Base-by-base conservation (phyloP, 1,140 invertebrate species). In the Aphelinus atriplicis region DNA sequence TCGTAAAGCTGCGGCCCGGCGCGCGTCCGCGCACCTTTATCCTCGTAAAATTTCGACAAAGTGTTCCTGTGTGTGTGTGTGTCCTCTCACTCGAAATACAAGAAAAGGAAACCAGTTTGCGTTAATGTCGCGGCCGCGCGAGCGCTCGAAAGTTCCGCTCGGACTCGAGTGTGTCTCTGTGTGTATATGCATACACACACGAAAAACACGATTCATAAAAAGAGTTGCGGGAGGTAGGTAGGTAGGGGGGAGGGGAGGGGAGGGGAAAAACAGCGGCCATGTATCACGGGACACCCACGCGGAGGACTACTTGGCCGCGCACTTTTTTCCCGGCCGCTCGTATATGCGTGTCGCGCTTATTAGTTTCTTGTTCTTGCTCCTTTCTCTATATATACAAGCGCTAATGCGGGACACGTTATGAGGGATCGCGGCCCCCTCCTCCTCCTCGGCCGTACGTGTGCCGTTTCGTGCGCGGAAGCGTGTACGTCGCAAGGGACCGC, bases 401-500 rank as follows among this genome's bases (percentile, higher is more conserved):
- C 66, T 76, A 65, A 80, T 66, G 62, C 50, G 45, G 56, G 43
- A 51, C 9, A 66, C 53, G 55, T 73, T 73, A 66, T 65, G 63
- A 73, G 55, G 71, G 58, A 66, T 66, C 63, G 26, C 26, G 26
- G 26, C 26, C 26, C 26, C 26, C 26, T 26, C 26, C 26, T 61
- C 74, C 79, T 80, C 80, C 79, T 77, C 26, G 26, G 26, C 26
- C 26, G 26, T 26, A 84, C 81, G 82, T 81, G 80, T 84, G 82
- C 80, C 75, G 82, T 82, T 84, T 82, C 81, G 83, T 85, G 81
- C 83, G 84, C 26, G 26, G 26, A 0, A 26, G 26, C 26, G 26
- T 26, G 26, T 26, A 26, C 26, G 26, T 86, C 82, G 84, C 84
- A 85, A 85, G 26, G 26, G 26, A 26, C 26, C 26, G 26, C 26